Base-by-base conservation (phyloP, 2,888 invertebrate genomes). In the Pherbina coryleti region DNA sequence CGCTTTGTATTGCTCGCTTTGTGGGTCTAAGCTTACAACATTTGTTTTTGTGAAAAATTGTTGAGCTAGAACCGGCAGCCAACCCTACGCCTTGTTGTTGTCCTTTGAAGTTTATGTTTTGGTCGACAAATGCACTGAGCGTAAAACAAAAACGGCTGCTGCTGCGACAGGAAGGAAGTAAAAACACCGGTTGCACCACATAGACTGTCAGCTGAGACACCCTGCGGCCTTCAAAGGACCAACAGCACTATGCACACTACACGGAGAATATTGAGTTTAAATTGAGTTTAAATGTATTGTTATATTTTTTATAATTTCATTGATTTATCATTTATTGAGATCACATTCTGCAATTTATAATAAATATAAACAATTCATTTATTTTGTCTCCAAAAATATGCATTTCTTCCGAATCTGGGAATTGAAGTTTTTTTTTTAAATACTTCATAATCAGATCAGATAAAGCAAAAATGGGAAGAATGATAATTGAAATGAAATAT, bases 71-170 rank as follows among this genome's bases (percentile, higher is more conserved):
- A 55, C 60, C 19, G 7, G 22, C 22, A 19, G 44, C 19, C 25
- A 49, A n/a, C 67, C 49, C 49, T 19, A 44, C 17, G 69, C 14
- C 44, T 51, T 67, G 22, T 51, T 75, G 55, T 71, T 76, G 49
- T 79, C 53, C 67, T 74, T 44, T 67, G 69, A 57, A 69, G 66
- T 77, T 69, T 67, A 28, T 74, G 76, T 71, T 55, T 55, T 71
- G 34, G 53, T 71, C 53, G 69, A 14, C 67, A 57, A 75, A 67
- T 66, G 75, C 75, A 67, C 22, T 28, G 62, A 64, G 53, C 53
- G 74, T 73, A 62, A 64, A 62, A 53, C 31, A 31, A 28, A 31
- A 22, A 28, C 8, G 60, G 22, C 62, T 53, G n/a, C 34, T 79
- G 64, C 53, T 25, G 72, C 55, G 62, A 51, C 71, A 77, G 60